Conservation (phyloP, 2,888 invertebrate genomes). For the Trichopria drosophilae region DNA sequence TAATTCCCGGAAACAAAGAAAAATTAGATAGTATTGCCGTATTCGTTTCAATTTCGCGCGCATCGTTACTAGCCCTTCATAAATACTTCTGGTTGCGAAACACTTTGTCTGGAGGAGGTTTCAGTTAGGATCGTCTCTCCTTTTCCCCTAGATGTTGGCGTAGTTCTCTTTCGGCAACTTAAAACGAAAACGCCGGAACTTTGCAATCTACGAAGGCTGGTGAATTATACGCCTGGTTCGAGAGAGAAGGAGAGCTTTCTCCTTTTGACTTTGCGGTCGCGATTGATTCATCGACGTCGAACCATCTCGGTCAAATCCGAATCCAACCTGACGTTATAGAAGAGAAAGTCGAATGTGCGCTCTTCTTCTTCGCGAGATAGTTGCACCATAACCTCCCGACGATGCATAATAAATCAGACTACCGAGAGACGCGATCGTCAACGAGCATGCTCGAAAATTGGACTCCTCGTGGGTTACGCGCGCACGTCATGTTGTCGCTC, state of each 20-base stretch:
- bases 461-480: no score
- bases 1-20: no score
- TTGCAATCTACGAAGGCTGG: constrained; percentile 28
- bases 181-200: constrained; percentile 24
- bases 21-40: no score
- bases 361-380: constrained; percentile 26
- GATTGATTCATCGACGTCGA: constrained; percentile 34
- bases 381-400: constrained; percentile 31
- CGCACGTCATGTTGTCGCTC: no score
- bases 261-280: neutral
- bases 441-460: no score
- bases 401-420: constrained; percentile 33
- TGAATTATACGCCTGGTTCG: constrained; percentile 25
- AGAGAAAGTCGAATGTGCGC: constrained; percentile 35
- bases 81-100: no score
- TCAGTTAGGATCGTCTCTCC: no score
- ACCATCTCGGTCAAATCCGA: constrained; percentile 29
- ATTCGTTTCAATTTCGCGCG: no score
- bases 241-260: neutral
- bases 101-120: no score
- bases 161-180: constrained; percentile 24
- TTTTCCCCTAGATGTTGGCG: no score
- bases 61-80: no score
- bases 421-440: no score
- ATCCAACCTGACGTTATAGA: constrained; percentile 16